Evolutionary conservation across 1,140 invertebrate genomes (phyloP).

Genomic region (Chrysoperla carnea): DNA sequence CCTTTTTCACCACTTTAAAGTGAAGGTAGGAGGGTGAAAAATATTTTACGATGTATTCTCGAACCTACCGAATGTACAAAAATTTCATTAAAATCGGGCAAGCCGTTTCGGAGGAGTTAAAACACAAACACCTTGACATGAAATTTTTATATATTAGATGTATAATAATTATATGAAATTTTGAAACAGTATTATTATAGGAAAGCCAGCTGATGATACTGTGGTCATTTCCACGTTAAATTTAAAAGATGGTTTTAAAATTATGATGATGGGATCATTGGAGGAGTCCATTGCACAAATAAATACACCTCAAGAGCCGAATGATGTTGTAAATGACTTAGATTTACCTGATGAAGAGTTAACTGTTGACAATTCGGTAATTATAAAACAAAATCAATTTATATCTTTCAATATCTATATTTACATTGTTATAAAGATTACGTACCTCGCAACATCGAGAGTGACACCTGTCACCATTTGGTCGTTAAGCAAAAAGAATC

Average conservation of each 20-base stretch:
- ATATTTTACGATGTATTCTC: too few relatives aligned
- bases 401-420: too few relatives aligned
- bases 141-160: too few relatives aligned
- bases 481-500: too few relatives aligned
- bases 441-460: too few relatives aligned
- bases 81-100: too few relatives aligned
- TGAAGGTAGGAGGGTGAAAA: too few relatives aligned
- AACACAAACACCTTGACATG: too few relatives aligned
- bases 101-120: too few relatives aligned
- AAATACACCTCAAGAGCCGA: slow-evolving; percentile 57
- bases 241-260: slow-evolving; percentile 74
- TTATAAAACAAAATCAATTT: not conserved
- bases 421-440: too few relatives aligned
- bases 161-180: slow-evolving; percentile 7
- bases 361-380: slow-evolving; percentile 55
- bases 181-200: slow-evolving; percentile 27
- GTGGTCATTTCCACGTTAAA: slow-evolving; percentile 48
- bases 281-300: slow-evolving; percentile 80
- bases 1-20: too few relatives aligned
- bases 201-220: slow-evolving; percentile 63
- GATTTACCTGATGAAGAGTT: slow-evolving; percentile 79
- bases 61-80: too few relatives aligned
- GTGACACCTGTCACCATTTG: not conserved
- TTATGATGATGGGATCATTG: slow-evolving; percentile 94
- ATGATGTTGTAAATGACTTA: slow-evolving; percentile 74